Conservation (phyloP, 2,797 vertebrate species). For the Amazona ochrocephala region DNA sequence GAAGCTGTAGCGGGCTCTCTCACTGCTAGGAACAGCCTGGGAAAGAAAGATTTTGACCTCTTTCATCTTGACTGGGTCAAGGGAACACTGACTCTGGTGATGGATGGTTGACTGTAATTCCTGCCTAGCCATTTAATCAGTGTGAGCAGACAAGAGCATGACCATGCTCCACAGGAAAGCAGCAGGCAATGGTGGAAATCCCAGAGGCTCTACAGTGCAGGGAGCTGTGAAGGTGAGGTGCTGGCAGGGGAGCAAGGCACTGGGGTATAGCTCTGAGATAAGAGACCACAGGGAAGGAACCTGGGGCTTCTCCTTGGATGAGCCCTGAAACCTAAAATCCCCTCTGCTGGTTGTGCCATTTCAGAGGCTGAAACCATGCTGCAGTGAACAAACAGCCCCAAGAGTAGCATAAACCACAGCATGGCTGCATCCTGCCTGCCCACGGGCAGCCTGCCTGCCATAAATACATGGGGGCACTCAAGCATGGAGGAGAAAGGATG, state of each 20-base stretch:
- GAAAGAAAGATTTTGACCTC: conserved; percentile 3
- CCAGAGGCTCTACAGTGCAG: neutral
- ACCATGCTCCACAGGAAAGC: neutral
- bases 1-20: neutral
- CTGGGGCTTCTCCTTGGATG: neutral
- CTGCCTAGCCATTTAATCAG: conserved; percentile 51
- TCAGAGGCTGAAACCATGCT: neutral
- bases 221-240: neutral
- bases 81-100: neutral
- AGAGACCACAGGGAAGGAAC: neutral
- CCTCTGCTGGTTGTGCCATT: neutral
- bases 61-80: conserved; percentile 20
- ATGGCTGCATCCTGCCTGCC: conserved; percentile 2
- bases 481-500: conserved; percentile 17
- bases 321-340: neutral
- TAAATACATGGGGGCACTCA: conserved; percentile 1
- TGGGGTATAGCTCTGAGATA: neutral
- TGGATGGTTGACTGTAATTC: conserved; percentile 53
- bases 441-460: conserved; percentile 16
- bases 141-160: neutral
- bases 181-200: neutral
- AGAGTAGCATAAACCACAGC: neutral
- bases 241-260: neutral
- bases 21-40: neutral
- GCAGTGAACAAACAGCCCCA: conserved; percentile 14